These are phyloP conservation scores for Syrmaticus mikado DNA, from an alignment of 2,113 vertebrate species.

Conservation along the genomic window DNA sequence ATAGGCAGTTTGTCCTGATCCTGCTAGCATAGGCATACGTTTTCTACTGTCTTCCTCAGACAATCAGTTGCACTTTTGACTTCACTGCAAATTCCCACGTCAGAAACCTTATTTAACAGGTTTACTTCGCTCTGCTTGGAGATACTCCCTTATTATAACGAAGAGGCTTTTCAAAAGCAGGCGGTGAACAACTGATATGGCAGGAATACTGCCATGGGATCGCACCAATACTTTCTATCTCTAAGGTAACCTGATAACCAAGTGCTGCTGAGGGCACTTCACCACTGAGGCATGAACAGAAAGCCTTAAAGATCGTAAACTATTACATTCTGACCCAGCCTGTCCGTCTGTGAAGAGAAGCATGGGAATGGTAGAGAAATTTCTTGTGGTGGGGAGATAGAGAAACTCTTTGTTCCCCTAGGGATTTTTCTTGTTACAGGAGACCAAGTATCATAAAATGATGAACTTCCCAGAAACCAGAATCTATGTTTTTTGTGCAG, in stretches of 20 bases:
- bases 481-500: not conserved
- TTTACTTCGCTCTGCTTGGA: not conserved
- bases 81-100: constrained; percentile 12
- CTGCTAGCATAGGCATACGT: no score
- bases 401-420: not conserved
- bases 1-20: not conserved
- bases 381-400: not conserved
- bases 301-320: not conserved
- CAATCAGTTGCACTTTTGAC: not conserved
- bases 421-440: not conserved
- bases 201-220: not conserved
- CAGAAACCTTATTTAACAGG: not conserved
- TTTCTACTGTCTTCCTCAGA: no score
- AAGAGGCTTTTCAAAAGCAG: not conserved
- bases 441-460: not conserved
- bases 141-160: not conserved
- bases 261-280: not conserved
- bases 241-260: accelerated
- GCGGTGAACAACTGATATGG: not conserved
- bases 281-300: not conserved
- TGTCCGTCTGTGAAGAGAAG: not conserved
- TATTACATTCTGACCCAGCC: not conserved
- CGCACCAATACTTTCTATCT: accelerated
- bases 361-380: not conserved
- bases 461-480: not conserved